phyloP scores from a whole-genome alignment of 2,113 vertebrate genomes.

The Orthonyx spaldingii region DNA sequence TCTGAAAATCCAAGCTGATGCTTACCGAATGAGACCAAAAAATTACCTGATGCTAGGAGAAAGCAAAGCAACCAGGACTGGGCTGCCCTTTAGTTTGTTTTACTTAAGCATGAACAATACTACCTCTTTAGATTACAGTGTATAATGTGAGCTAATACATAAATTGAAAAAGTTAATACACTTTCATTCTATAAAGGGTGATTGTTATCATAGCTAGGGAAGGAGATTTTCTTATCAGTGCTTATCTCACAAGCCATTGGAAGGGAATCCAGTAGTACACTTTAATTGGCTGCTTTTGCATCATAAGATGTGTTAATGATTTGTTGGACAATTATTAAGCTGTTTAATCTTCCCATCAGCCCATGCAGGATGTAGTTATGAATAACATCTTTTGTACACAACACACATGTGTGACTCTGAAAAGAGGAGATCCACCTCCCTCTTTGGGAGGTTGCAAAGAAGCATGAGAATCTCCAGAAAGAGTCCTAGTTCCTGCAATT shows the following conservation, averaged over 20 bases:
- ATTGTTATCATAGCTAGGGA: not conserved
- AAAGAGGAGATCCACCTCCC: not conserved
- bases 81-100: not conserved
- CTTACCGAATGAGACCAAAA: rapidly evolving
- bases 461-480: not conserved
- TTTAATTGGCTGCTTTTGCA: conserved; percentile 37
- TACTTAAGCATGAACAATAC: not conserved
- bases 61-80: not conserved
- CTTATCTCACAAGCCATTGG: not conserved
- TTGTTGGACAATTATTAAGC: conserved; percentile 32
- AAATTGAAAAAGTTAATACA: not conserved
- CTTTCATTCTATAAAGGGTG: not conserved
- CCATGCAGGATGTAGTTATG: conserved; percentile 5
- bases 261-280: not conserved
- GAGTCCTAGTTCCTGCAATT: not conserved
- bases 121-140: not conserved
- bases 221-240: not conserved
- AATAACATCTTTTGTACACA: not conserved
- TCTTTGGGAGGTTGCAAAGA: not conserved
- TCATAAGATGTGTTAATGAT: conserved; percentile 14
- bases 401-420: not conserved
- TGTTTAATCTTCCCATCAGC: not conserved
- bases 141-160: not conserved
- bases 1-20: not conserved
- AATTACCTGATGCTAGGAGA: not conserved